These are phyloP conservation scores for Eubasilissa regina DNA, from an alignment of 1,140 invertebrate genomes.

Conservation along the genomic window DNA sequence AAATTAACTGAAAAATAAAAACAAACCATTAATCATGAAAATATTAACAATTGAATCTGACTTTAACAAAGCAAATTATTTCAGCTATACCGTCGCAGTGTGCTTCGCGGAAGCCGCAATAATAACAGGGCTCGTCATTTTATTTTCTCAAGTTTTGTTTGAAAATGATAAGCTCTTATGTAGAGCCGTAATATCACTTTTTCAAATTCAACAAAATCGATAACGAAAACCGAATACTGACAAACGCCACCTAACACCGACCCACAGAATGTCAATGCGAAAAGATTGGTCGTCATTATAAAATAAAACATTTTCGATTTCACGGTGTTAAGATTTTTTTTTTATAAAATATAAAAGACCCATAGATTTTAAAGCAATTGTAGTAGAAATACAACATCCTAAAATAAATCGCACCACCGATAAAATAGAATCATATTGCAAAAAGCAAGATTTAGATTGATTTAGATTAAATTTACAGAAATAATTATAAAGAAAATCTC, in stretches of 20 bases:
- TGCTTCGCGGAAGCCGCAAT: conserved; percentile 84
- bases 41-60: conserved; percentile 18
- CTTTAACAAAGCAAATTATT: background rate
- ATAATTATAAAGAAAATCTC: too few relatives aligned
- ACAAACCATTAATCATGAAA: conserved; percentile 50
- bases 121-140: conserved; percentile 77
- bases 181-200: conserved; percentile 46
- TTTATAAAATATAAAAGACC: too few relatives aligned
- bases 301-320: background rate
- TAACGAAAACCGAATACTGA: conserved; percentile 48
- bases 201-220: conserved; percentile 49
- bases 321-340: too few relatives aligned
- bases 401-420: too few relatives aligned
- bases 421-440: too few relatives aligned
- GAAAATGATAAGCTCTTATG: background rate
- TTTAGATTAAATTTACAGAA: too few relatives aligned
- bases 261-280: conserved; percentile 20
- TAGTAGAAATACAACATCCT: too few relatives aligned
- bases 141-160: conserved; percentile 7
- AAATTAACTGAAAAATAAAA: conserved; percentile 77
- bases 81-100: conserved; percentile 79
- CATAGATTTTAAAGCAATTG: too few relatives aligned
- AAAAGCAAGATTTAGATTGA: too few relatives aligned
- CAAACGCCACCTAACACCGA: conserved; percentile 42
- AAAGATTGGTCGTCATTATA: background rate